These are phyloP conservation scores for Malurus melanocephalus DNA, from an alignment of 2,113 vertebrate species.

Conservation along the genomic window DNA sequence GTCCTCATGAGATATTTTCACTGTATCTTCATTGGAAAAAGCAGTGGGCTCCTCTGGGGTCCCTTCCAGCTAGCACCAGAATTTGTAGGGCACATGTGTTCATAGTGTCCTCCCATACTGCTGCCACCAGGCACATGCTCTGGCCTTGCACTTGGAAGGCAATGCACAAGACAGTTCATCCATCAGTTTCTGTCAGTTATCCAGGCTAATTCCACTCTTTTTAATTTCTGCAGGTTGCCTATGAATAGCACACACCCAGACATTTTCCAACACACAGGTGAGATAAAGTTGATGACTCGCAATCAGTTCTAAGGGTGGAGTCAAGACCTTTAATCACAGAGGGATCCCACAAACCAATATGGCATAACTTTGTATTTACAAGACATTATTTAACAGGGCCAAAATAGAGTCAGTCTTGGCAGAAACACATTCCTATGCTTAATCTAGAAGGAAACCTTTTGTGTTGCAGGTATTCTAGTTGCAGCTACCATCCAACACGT, in stretches of 20 bases:
- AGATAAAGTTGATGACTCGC: not conserved
- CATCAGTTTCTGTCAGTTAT: not conserved
- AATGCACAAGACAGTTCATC: not conserved
- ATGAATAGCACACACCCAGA: not conserved
- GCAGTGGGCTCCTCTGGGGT: not conserved
- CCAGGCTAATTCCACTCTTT: not conserved
- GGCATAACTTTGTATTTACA: not conserved
- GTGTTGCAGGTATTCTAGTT: not conserved
- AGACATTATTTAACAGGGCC: not conserved
- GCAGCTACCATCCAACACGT: not conserved
- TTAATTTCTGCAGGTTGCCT: not conserved
- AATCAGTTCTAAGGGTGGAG: not conserved
- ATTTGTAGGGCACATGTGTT: rapidly evolving
- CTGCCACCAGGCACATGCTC: not conserved
- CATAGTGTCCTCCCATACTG: not conserved
- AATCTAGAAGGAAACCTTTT: not conserved
- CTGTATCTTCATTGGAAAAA: not conserved
- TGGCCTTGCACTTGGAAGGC: not conserved
- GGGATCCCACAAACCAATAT: not conserved
- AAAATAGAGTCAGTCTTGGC: not conserved
- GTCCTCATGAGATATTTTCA: not conserved
- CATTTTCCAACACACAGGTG: not conserved
- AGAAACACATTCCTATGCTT: not conserved
- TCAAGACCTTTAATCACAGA: not conserved
- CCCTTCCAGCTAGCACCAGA: not conserved